Evolutionary conservation across 2,113 vertebrate species (phyloP).

Genomic region (Electrona antarctica): DNA sequence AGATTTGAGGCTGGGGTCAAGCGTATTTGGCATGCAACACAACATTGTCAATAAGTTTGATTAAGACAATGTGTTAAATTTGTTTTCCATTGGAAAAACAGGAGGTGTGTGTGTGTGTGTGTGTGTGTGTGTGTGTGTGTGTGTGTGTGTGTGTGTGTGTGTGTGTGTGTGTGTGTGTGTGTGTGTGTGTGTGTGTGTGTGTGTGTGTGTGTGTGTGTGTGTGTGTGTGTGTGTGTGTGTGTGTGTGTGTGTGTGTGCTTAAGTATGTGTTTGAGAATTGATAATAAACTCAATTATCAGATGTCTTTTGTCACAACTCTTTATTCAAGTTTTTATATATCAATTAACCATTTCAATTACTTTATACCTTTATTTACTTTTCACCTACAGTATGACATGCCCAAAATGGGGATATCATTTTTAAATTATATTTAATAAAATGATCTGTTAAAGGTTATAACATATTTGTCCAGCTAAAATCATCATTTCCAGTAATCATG

Average conservation of each 20-base stretch:
- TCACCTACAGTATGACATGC: too few species aligned
- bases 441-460: too few species aligned
- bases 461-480: too few species aligned
- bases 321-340: too few species aligned
- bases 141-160: conserved; percentile 30
- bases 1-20: conserved; percentile 18
- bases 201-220: conserved; percentile 5
- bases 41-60: neutral
- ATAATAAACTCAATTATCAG: conserved; percentile 61
- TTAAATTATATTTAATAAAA: too few species aligned
- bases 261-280: conserved; percentile 52
- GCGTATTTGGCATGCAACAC: neutral
- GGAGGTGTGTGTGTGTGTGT: conserved; percentile 39
- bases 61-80: neutral
- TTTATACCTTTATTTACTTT: too few species aligned
- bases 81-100: conserved; percentile 23
- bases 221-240: conserved; percentile 22
- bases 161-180: conserved; percentile 48
- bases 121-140: conserved; percentile 41
- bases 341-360: too few species aligned
- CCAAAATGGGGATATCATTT: too few species aligned
- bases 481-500: too few species aligned
- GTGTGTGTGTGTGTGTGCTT: conserved; percentile 35
- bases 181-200: conserved; percentile 50
- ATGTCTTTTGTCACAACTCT: neutral